These are phyloP conservation scores for Drosophila fuyamai DNA, from an alignment of 1,140 invertebrate genomes.

Conservation along the genomic window DNA sequence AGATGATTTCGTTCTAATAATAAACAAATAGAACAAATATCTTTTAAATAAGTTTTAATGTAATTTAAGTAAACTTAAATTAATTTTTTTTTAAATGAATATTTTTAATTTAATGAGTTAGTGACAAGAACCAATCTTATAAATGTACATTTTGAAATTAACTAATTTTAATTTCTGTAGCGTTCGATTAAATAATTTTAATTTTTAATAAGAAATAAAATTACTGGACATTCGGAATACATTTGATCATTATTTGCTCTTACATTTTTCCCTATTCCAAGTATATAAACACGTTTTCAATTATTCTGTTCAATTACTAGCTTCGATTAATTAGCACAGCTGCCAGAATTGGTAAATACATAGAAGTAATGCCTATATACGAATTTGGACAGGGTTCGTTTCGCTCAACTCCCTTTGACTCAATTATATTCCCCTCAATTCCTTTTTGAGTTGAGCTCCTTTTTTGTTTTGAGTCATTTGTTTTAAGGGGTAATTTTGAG, in stretches of 20 bases:
- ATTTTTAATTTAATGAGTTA: no score
- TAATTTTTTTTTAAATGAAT: no score
- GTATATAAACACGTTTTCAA: constrained; percentile 10
- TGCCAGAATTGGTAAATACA: constrained; percentile 19
- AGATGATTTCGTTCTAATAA: no score
- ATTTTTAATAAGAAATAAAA: neutral
- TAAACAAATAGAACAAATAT: neutral
- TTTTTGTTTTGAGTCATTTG: neutral
- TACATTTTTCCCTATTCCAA: neutral
- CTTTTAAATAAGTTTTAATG: neutral
- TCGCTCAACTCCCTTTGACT: constrained; percentile 7
- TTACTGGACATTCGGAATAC: neutral
- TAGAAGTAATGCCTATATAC: constrained; percentile 12
- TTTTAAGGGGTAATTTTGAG: constrained; percentile 26
- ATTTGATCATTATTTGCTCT: neutral
- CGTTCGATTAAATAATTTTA: no score
- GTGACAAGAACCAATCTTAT: no score
- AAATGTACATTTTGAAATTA: no score
- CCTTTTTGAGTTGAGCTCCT: constrained; percentile 14
- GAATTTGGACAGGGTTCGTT: neutral
- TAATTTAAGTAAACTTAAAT: no score
- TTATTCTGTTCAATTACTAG: constrained; percentile 47
- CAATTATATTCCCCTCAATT: constrained; percentile 4
- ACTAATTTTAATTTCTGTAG: no score
- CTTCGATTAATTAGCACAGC: constrained; percentile 71